Conservation (phyloP, 2,113 vertebrate genomes). For the Larimichthys polyactis region DNA sequence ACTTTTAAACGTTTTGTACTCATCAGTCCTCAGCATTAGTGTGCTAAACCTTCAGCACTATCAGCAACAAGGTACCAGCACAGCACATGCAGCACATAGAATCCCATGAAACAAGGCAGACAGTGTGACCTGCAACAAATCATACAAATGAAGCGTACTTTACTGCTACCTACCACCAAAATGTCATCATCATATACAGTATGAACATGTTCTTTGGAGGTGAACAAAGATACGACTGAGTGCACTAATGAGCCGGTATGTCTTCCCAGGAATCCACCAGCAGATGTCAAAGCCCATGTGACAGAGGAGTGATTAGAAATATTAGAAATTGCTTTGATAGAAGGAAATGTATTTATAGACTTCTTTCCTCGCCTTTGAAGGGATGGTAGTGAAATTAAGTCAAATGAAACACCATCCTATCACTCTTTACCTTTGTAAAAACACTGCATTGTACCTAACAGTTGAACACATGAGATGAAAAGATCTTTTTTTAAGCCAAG, state of each 20-base stretch:
- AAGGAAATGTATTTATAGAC: no score
- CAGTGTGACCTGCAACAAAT: background rate
- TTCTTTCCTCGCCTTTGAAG: background rate
- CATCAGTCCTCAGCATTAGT: background rate
- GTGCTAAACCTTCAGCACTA: background rate
- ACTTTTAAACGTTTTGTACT: background rate
- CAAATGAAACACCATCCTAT: background rate
- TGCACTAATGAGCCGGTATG: background rate
- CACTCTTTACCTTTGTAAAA: background rate
- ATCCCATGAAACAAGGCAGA: slow-evolving; percentile 9
- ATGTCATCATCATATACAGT: rapidly evolving
- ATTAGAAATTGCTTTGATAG: background rate
- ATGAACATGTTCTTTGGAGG: background rate
- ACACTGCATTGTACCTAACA: rapidly evolving
- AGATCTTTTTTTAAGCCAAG: background rate
- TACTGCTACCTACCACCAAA: background rate
- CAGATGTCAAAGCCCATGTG: background rate
- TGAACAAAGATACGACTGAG: background rate
- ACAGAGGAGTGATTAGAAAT: background rate
- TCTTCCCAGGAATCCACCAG: background rate
- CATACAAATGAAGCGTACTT: background rate
- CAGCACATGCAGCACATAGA: slow-evolving; percentile 5
- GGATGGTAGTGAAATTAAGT: background rate
- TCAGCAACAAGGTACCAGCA: background rate
- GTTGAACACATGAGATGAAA: background rate